A percentile compares a stretch with the other conserved stretches of the same genome.
Evolutionary conservation across 2,888 invertebrate genomes (phyloP).

Genomic region (Seira sanloemensis): DNA sequence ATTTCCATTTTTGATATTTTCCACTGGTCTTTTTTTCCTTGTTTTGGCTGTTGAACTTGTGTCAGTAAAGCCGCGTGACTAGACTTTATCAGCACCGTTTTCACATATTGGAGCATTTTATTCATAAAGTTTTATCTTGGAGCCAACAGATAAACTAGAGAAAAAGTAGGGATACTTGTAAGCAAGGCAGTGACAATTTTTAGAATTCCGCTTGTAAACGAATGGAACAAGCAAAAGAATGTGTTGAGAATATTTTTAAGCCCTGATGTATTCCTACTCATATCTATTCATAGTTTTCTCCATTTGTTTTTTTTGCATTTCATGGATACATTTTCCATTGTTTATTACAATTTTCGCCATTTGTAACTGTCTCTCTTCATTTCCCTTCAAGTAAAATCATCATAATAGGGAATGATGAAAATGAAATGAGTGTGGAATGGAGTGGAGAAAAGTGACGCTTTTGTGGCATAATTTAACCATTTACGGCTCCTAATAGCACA

Average conservation of each 20-base stretch:
- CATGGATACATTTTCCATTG: background rate
- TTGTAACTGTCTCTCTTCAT: slow-evolving; percentile 48
- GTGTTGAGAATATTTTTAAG: background rate
- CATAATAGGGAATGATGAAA: slow-evolving; percentile 15
- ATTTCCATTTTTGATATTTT: background rate
- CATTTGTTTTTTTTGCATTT: background rate
- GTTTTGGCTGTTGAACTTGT: background rate
- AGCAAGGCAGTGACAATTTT: too few relatives aligned
- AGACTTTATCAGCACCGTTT: background rate
- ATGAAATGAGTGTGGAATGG: background rate
- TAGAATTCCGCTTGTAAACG: background rate
- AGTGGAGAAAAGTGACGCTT: slow-evolving; percentile 18
- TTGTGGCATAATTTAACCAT: slow-evolving; percentile 45
- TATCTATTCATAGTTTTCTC: background rate
- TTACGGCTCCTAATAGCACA: slow-evolving; percentile 28
- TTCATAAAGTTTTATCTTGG: background rate
- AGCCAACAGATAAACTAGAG: background rate
- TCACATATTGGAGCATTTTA: background rate
- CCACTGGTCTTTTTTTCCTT: background rate
- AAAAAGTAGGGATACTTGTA: too few relatives aligned
- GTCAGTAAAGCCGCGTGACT: background rate
- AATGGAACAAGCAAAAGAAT: background rate
- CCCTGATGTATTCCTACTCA: background rate
- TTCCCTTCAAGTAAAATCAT: slow-evolving; percentile 12
- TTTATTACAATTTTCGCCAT: slow-evolving; percentile 36